Conservation (phyloP, 2,113 vertebrate genomes). For the Percina caprodes region DNA sequence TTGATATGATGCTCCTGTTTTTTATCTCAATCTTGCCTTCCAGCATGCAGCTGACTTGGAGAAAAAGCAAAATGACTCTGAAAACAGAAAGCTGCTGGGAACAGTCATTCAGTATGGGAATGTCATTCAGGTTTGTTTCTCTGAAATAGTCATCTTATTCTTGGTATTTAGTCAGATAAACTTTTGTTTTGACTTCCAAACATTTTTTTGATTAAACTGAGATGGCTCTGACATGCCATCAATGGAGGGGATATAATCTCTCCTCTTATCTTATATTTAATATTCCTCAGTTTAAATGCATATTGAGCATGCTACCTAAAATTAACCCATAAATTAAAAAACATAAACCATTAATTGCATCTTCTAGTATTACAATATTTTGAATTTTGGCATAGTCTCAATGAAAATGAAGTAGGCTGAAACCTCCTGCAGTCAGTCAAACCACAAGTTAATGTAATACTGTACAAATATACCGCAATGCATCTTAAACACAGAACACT, state of each 20-base stretch:
- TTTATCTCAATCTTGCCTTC: conserved; percentile 37
- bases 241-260: neutral
- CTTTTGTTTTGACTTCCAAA: neutral
- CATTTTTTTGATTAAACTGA: neutral
- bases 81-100: conserved; percentile 96
- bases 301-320: neutral
- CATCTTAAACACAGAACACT: neutral
- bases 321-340: neutral
- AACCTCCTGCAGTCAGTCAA: neutral
- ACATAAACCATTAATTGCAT: neutral
- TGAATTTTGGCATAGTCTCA: neutral
- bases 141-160: neutral
- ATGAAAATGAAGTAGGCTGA: neutral
- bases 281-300: neutral
- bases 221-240: neutral
- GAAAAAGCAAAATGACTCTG: conserved; percentile 98
- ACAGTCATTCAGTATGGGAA: conserved; percentile 97
- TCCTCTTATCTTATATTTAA: neutral
- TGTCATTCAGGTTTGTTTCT: conserved; percentile 91
- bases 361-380: neutral
- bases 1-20: neutral
- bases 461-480: neutral
- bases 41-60: conserved; percentile 98
- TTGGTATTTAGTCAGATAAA: neutral
- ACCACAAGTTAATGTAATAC: neutral